Conservation (phyloP, 2,888 invertebrate genomes). For the Encarsia formosa region DNA sequence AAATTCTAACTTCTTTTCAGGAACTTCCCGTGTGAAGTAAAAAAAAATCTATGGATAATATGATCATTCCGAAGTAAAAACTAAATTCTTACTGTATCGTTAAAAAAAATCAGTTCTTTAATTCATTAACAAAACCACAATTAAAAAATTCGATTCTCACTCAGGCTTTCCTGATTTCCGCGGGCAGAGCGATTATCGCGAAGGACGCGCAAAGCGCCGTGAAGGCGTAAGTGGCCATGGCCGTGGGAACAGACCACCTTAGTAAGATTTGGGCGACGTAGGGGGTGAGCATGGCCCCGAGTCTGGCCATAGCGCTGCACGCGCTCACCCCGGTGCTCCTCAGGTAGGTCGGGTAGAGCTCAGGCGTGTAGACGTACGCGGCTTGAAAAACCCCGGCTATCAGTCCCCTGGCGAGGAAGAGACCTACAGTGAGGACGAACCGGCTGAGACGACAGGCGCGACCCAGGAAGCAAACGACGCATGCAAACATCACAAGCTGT, state of each 20-base stretch:
- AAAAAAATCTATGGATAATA: too few relatives aligned
- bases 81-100: too few relatives aligned
- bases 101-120: background rate
- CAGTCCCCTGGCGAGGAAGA: slow-evolving; percentile 85
- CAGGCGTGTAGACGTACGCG: slow-evolving; percentile 93
- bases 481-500: slow-evolving; percentile 82
- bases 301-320: slow-evolving; percentile 83
- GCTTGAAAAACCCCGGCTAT: slow-evolving; percentile 94
- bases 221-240: slow-evolving; percentile 73
- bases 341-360: slow-evolving; percentile 87
- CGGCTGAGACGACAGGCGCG: slow-evolving; percentile 66
- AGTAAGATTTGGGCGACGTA: slow-evolving; percentile 88
- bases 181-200: slow-evolving; percentile 76
- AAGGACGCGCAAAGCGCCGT: slow-evolving; percentile 72
- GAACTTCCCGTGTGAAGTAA: too few relatives aligned
- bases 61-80: too few relatives aligned
- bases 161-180: slow-evolving; percentile 73
- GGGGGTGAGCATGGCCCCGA: slow-evolving; percentile 92
- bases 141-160: background rate
- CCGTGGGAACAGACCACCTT: slow-evolving; percentile 68
- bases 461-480: slow-evolving; percentile 69
- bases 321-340: slow-evolving; percentile 89
- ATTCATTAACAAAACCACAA: background rate
- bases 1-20: too few relatives aligned
- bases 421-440: slow-evolving; percentile 70